Conservation (phyloP, 2,888 invertebrate species). For the Cactoblastis cactorum region DNA sequence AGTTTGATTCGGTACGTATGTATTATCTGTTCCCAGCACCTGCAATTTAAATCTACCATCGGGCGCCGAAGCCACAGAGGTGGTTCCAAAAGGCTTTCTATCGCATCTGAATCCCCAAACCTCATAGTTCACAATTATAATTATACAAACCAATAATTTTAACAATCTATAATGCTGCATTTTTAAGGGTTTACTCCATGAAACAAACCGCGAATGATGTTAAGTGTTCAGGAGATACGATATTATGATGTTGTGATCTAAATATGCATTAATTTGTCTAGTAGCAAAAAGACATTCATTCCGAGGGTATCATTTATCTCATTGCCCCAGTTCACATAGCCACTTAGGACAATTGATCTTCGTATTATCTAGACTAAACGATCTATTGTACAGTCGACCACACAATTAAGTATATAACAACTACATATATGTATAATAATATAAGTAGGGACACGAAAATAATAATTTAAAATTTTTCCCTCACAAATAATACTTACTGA, state of each 20-base stretch:
- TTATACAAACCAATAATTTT: slow-evolving; percentile 10
- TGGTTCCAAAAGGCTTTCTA: slow-evolving; percentile 58
- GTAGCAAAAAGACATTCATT: neutral
- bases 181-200: too few species aligned
- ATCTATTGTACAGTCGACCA: neutral
- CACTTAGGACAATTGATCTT: neutral
- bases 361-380: neutral
- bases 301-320: neutral
- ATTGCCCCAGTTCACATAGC: slow-evolving; percentile 10
- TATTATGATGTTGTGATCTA: neutral
- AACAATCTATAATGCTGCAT: neutral
- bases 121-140: slow-evolving; percentile 5
- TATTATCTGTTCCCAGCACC: slow-evolving; percentile 42
- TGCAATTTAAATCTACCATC: slow-evolving; percentile 57
- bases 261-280: neutral
- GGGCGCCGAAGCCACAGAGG: slow-evolving; percentile 47
- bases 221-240: neutral
- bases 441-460: too few species aligned
- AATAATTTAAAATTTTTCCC: too few species aligned
- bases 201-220: too few species aligned
- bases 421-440: too few species aligned
- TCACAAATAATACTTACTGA: too few species aligned
- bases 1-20: slow-evolving; percentile 63
- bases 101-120: slow-evolving; percentile 53
- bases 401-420: too few species aligned